Evolutionary conservation across 2,113 vertebrate genomes (phyloP), one percentile per base, ranked within the genome.

Genomic region (Podiceps cristatus): DNA sequence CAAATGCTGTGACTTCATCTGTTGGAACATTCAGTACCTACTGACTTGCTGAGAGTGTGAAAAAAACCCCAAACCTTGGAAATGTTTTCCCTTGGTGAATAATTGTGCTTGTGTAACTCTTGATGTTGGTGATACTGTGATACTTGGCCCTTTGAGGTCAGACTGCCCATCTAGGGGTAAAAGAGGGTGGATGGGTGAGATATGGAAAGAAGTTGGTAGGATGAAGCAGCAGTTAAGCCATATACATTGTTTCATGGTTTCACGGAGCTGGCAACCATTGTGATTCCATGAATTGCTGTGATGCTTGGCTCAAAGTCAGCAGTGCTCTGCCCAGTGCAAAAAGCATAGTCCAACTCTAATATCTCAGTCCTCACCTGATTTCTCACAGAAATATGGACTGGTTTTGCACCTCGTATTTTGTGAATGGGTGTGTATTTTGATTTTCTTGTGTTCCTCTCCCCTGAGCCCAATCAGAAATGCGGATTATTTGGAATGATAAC

Each of bases 211-310:
- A 40, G 5, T 14, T 76, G 49, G 24, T 44, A 13, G 49, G 42
- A 58, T 82, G 69, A 78, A 40, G 20, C 47, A 60, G 10, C 71
- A 18, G 22, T 58, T 67, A 63, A 81, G 20, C 22, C 5, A 3
- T 59, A 3, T n/a, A 14, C 19, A 3, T 56, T 1, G n/a, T 77
- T 67, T 88, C 4, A 14, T 53, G 18, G 42, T 66, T 86, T 86
- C n/a, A 33, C 49, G 27, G 31, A 63, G 27, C 56, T 52, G 37
- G 4, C 63, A 17, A 24, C 28, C 2, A 0, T 47, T 49, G 44
- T 5, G 15, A 40, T 10, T 37, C 25, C 20, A 1, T 22, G 16
- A 53, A 56, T 63, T 0, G 0, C 10, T 87, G 47, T 31, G 29
- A 35, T 24, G 56, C 3, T 17, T 86, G 29, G 15, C 35, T 93